Conservation (phyloP, 2,113 vertebrate species). For the Mohoua ochrocephala region DNA sequence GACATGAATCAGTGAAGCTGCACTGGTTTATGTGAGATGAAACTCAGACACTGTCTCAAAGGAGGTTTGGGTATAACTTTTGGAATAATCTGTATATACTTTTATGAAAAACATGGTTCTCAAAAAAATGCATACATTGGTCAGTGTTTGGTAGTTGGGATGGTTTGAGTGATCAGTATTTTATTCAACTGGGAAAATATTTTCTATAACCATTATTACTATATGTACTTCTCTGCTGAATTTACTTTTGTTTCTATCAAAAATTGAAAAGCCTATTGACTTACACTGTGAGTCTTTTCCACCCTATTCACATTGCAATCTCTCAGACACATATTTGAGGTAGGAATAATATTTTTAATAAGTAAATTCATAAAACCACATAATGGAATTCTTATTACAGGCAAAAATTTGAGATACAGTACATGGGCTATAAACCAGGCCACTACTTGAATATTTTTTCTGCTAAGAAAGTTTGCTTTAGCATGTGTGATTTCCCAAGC, state of each 20-base stretch:
- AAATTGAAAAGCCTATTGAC: neutral
- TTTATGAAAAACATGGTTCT: neutral
- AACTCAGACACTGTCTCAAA: neutral
- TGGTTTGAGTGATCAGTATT: neutral
- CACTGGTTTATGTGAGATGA: neutral
- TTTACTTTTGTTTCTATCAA: neutral
- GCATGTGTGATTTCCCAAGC: neutral
- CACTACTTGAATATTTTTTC: neutral
- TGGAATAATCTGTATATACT: neutral
- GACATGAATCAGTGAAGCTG: neutral
- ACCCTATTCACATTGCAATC: neutral
- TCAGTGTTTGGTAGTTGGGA: neutral
- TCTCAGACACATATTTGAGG: constrained; percentile 37
- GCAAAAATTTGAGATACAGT: neutral
- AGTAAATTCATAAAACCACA: neutral
- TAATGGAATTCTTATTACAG: neutral
- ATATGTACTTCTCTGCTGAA: neutral
- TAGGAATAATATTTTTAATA: constrained; percentile 42
- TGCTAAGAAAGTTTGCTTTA: neutral
- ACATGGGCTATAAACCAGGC: neutral
- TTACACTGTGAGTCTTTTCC: neutral
- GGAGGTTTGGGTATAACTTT: neutral
- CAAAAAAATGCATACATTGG: neutral
- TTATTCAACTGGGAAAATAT: neutral
- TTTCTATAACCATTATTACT: neutral